Evolutionary conservation across 1,140 invertebrate species (phyloP).

Genomic region (Diprion similis): DNA sequence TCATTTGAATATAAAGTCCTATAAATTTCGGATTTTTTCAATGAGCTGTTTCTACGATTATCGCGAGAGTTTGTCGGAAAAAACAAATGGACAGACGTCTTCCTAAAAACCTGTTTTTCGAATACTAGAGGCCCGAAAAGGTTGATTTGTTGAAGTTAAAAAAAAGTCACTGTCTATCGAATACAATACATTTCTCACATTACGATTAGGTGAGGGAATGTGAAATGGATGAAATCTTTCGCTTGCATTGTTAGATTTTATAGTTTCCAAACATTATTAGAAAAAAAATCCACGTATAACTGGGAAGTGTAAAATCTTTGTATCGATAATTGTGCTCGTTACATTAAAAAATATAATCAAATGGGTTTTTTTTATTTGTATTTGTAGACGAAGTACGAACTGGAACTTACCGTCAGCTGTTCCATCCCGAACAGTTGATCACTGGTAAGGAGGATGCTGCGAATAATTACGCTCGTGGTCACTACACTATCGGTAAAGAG

Average conservation of each 20-base stretch:
- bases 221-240: no score
- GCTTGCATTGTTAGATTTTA: background rate
- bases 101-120: no score
- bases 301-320: background rate
- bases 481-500: conserved; percentile 69
- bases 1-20: no score
- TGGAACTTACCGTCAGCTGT: conserved; percentile 69
- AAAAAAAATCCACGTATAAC: background rate
- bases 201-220: no score
- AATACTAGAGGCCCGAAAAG: no score
- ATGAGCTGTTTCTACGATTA: no score
- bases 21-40: no score
- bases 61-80: no score
- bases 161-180: no score
- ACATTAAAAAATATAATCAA: background rate
- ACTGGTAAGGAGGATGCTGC: conserved; percentile 84
- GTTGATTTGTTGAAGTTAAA: no score
- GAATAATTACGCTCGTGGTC: conserved; percentile 85
- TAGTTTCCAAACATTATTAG: background rate
- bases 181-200: no score
- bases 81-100: no score
- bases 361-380: conserved; percentile 13
- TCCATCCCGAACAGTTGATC: conserved; percentile 79
- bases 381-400: conserved; percentile 68
- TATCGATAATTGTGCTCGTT: background rate